These are phyloP conservation scores for Sebastes cheni DNA, from an alignment of 2,797 vertebrate genomes.

Conservation along the genomic window DNA sequence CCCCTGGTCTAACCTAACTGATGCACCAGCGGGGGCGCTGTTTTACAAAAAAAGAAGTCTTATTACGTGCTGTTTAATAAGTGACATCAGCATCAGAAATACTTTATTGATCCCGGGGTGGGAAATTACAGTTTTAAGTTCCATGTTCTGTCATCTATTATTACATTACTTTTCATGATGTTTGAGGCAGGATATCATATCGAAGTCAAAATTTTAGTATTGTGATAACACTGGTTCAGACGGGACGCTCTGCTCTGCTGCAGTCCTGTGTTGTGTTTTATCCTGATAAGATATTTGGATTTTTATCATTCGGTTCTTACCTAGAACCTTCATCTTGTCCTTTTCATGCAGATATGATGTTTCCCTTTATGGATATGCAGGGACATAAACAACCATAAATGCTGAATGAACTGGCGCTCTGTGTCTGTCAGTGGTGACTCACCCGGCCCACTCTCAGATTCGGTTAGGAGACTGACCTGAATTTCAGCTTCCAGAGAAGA, in stretches of 20 bases:
- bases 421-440: slow-evolving; percentile 32
- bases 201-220: too few relatives aligned
- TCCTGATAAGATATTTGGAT: background rate
- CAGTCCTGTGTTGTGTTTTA: background rate
- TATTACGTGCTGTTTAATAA: too few relatives aligned
- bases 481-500: slow-evolving; percentile 23
- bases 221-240: too few relatives aligned
- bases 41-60: too few relatives aligned
- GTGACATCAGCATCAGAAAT: too few relatives aligned
- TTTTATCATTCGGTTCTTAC: background rate
- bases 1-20: too few relatives aligned
- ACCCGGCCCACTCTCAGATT: slow-evolving; percentile 33
- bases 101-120: too few relatives aligned
- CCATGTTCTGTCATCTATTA: too few relatives aligned
- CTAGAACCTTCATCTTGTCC: background rate
- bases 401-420: slow-evolving; percentile 38
- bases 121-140: too few relatives aligned
- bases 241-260: background rate
- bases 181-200: too few relatives aligned
- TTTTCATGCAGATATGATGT: background rate
- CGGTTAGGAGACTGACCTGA: slow-evolving; percentile 41
- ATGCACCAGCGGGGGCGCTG: too few relatives aligned
- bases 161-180: too few relatives aligned
- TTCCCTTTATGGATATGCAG: slow-evolving; percentile 22
- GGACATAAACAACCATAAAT: slow-evolving; percentile 26